A percentile compares a stretch with the other conserved stretches of the same genome.
Conservation (phyloP, 2,797 vertebrate species). For the Paratrypauchen microcephalus region DNA sequence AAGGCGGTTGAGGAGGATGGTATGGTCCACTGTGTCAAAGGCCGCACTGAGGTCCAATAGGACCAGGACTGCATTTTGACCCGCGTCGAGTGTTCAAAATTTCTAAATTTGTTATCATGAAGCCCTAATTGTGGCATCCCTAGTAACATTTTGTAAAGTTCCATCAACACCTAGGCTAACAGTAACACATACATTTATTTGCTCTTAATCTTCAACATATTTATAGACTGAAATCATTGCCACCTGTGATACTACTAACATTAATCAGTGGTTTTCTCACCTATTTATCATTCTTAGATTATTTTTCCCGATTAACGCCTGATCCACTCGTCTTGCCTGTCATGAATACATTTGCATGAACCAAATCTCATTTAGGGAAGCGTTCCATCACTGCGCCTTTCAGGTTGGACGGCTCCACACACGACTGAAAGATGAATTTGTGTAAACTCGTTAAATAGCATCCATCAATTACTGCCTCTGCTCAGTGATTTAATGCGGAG, state of each 20-base stretch:
- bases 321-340: conserved; percentile 27
- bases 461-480: conserved; percentile 73
- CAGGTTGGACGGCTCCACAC: conserved; percentile 41
- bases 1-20: too few relatives aligned
- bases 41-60: too few relatives aligned
- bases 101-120: too few relatives aligned
- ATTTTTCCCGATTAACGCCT: conserved; percentile 33
- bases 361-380: conserved; percentile 59
- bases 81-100: too few relatives aligned
- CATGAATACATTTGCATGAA: conserved; percentile 64
- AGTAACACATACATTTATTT: background rate
- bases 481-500: conserved; percentile 67
- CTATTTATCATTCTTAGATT: conserved; percentile 26
- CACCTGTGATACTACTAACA: conserved; percentile 18
- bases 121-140: background rate
- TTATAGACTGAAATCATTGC: conserved; percentile 14
- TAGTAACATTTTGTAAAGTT: background rate
- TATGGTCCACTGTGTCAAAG: too few relatives aligned
- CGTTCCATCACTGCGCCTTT: conserved; percentile 45
- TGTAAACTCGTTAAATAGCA: conserved; percentile 70
- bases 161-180: background rate
- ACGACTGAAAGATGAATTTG: conserved; percentile 65
- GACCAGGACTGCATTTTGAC: too few relatives aligned
- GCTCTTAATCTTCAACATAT: background rate
- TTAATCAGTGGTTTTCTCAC: conserved; percentile 13